phyloP scores from a whole-genome alignment of 2,113 vertebrate genomes.

The Pimephales promelas region DNA sequence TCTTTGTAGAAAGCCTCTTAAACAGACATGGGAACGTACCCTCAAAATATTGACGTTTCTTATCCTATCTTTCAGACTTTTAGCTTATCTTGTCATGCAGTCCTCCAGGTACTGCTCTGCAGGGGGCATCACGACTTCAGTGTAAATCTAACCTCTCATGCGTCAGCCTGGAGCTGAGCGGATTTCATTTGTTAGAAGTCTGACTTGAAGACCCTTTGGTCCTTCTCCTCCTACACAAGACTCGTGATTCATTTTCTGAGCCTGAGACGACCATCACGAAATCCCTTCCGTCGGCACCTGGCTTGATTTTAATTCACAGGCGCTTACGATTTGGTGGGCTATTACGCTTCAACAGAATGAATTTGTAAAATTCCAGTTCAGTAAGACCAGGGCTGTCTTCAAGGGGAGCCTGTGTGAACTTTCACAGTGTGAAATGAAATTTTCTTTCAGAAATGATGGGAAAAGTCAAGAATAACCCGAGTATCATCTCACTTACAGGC shows the following conservation, averaged over 20 bases:
- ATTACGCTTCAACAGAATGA: background rate
- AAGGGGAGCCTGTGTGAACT: background rate
- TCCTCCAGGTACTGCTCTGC: background rate
- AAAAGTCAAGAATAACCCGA: background rate
- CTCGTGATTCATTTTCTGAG: constrained; percentile 17
- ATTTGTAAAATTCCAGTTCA: constrained; percentile 1
- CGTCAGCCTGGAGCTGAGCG: constrained; percentile 11
- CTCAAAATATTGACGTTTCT: background rate
- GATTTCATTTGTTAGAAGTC: constrained; percentile 45
- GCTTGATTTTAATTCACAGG: constrained; percentile 32
- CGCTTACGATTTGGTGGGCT: background rate
- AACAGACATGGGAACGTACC: background rate
- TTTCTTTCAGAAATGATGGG: background rate
- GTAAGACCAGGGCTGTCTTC: background rate
- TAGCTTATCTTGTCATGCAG: background rate
- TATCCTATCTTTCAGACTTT: constrained; percentile 11
- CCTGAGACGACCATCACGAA: constrained; percentile 17
- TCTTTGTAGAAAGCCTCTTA: background rate
- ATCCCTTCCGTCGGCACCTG: background rate
- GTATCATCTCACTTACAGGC: background rate
- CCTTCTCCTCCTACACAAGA: constrained; percentile 45
- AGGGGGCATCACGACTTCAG: constrained; percentile 25
- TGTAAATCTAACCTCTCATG: constrained; percentile 29
- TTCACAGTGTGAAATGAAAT: background rate
- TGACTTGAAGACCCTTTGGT: constrained; percentile 43